Percentiles rank a stretch among this genome's conserved stretches.
Evolutionary conservation across 2,888 invertebrate species (phyloP).

Genomic region (Campoplex capitator): DNA sequence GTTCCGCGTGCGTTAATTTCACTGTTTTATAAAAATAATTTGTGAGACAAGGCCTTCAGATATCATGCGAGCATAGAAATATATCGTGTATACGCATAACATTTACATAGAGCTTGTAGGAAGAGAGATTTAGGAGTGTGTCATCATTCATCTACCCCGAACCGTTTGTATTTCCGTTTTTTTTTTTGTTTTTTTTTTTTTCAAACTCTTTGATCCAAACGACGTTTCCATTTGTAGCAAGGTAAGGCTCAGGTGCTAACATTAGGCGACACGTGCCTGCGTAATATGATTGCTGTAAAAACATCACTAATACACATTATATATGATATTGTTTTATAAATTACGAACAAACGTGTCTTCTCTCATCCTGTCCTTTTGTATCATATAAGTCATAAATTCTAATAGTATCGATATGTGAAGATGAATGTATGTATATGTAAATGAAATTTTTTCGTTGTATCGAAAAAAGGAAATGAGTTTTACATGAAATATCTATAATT

Average conservation of each 20-base stretch:
- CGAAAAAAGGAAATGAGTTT: not conserved
- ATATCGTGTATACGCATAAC: conserved; percentile 57
- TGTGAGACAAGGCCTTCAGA: conserved; percentile 44
- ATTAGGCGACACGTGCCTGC: conserved; percentile 70
- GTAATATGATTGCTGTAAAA: conserved; percentile 58
- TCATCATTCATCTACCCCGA: conserved; percentile 48
- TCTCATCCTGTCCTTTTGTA: conserved; percentile 23
- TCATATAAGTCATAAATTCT: not conserved
- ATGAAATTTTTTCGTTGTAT: conserved; percentile 25
- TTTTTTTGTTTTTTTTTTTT: not conserved
- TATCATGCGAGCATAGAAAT: conserved; percentile 62
- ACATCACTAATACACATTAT: conserved; percentile 36
- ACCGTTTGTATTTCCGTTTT: conserved; percentile 31
- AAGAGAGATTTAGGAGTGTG: conserved; percentile 50
- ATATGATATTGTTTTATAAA: conserved; percentile 3
- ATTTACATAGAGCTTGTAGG: conserved; percentile 50
- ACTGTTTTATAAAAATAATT: conserved; percentile 24
- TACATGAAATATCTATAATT: not conserved
- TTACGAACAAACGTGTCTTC: conserved; percentile 26
- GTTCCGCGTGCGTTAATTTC: conserved; percentile 47
- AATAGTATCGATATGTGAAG: conserved; percentile 28
- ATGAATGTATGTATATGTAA: conserved; percentile 35
- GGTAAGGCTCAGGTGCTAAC: conserved; percentile 68
- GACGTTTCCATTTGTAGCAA: conserved; percentile 38
- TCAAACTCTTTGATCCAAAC: conserved; percentile 66